Base-by-base conservation (phyloP, 2,888 invertebrate species). In the Drosophila meridiana region DNA sequence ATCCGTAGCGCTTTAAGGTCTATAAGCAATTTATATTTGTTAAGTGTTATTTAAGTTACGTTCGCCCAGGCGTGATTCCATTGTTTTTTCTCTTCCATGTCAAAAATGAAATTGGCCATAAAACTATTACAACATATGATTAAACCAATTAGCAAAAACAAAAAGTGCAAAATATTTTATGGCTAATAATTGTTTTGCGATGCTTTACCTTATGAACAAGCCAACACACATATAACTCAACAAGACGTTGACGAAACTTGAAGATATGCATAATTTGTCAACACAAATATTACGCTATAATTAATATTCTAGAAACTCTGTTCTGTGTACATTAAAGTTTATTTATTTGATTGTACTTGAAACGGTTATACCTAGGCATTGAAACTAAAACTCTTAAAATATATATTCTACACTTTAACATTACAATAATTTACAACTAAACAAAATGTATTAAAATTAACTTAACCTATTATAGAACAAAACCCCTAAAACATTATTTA, bases 31-130 rank as follows among this genome's bases (percentile, higher is more conserved):
- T 74, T 65, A 64, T 87, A 79, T 78, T 30, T 80, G 72, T 87
- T 87, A 87, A 89, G 90, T 87, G 90, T 87, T 90, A 87, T 80
- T 89, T 90, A 82, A 90, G 90, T 90, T 90, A 79, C 82, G 77
- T 82, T 50, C 72, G 57, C 62, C 68, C 64, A 60, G 60, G 70
- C 69, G 55, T 14, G 26, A 43, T 28, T 43, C 52, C 68, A 69
- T 8, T 66, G 34, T 71, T 64, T 52, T 14, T 14, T 48, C n/a
- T 40, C 62, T 58, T 58, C 52, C 67, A 67, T 28, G 38, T 80
- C 52, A 26, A 26, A 20, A 36, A 2, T 32, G 20, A 52, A 26
- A 13, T 52, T 36, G 52, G 52, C 52, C 52, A 52, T 52, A 52
- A 26, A 36, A 36, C 20, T 36, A 36, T 36, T 52, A 26, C 52